Percentiles rank a stretch among this genome's conserved stretches.
phyloP scores from a whole-genome alignment of 2,888 invertebrate genomes.

The Leucophora obtusa region DNA sequence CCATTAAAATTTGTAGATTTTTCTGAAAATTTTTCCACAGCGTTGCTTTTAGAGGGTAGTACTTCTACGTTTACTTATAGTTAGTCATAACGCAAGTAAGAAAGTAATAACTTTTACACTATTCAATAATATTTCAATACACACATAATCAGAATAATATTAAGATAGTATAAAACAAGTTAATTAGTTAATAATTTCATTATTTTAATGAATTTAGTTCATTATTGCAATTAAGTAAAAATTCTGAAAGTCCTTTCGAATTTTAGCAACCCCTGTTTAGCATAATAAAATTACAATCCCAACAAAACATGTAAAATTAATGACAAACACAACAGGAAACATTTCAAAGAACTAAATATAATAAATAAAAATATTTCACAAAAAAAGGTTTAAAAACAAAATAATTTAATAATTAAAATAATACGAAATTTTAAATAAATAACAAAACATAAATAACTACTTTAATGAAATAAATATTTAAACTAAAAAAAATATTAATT shows the following conservation, averaged over 20 bases:
- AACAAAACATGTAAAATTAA: background rate
- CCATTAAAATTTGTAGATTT: no score
- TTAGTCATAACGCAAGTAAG: no score
- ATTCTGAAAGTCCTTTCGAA: background rate
- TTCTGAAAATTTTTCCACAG: no score
- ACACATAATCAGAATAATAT: no score
- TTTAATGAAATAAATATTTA: background rate
- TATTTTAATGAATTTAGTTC: no score
- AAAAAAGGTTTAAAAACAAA: slow-evolving; percentile 6
- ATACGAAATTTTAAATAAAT: slow-evolving; percentile 1
- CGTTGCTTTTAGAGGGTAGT: no score
- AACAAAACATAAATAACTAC: background rate
- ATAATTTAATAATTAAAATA: slow-evolving; percentile 5
- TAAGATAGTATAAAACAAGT: no score
- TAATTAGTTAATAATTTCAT: no score
- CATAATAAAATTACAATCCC: background rate
- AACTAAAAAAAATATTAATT: background rate
- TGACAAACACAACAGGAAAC: background rate
- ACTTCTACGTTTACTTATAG: no score
- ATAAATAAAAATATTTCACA: background rate
- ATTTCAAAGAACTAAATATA: slow-evolving; percentile 3
- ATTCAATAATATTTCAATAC: no score
- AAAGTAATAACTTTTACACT: no score
- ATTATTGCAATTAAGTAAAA: background rate
- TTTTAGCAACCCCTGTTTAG: background rate